Base-by-base conservation (phyloP, 30 jellyfish, hydroid and myxozoan species). In the Phacellophora camtschatica region DNA sequence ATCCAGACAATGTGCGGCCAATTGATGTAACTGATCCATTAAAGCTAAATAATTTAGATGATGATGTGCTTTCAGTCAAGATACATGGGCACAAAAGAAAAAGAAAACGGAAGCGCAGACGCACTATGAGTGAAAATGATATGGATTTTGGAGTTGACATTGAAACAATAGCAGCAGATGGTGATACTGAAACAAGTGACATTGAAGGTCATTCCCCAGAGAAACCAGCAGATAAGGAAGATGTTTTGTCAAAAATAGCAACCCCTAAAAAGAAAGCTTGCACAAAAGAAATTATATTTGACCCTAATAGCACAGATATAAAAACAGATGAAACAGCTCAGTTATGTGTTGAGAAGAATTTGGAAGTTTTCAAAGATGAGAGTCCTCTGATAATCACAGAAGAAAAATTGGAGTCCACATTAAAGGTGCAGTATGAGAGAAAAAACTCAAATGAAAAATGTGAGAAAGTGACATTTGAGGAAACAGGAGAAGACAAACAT, bases 21-120 rank as follows among this genome's bases (percentile, higher is more conserved):
- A 86, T 90, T 15, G 97, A 90, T 70, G 65, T 77, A 18, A 75
- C 87, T 13, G 97, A 90, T 77, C 97, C 97, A 1, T 53, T 90
- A 20, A 90, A 84, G 63, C 70, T 90, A 55, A 90, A 90, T 62
- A 46, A 81, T 42, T 42, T 69, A 45, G 96, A 83, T 23, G 97
- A 90, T 53, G 79, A 36, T n/a, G 97, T 50, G 10, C 83, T 66
- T 31, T 67, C 77, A 16, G 71, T 77, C 5, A 90, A 71, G 29
- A 62, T 95, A 2, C 70, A 75, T 45, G 72, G 84, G n/a, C 90
- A 90, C 37, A 79, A 90, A 39, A 81, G 77, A 4, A 82, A 67
- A 59, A 54, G 96, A 29, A 75, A 76, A 34, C 66, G 97, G 16
- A 83, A 94, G 73, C 43, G 82, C 41, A 71, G 96, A 54, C 64